Percentiles rank a stretch among this genome's conserved stretches.
Evolutionary conservation across 1,140 invertebrate species (phyloP).

Genomic region (Drosophila santomea): DNA sequence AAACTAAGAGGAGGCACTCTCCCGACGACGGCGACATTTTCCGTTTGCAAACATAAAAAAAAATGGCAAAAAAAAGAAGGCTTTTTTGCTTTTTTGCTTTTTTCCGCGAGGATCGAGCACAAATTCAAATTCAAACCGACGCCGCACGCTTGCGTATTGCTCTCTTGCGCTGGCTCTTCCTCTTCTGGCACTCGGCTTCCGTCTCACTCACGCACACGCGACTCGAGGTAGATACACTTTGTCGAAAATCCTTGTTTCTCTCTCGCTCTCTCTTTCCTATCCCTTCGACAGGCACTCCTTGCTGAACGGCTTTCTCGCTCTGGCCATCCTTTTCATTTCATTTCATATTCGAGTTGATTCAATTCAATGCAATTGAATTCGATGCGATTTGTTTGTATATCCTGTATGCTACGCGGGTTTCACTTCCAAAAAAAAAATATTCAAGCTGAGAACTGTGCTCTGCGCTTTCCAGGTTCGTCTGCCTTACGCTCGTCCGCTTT

Average conservation of each 20-base stretch:
- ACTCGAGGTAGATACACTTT: slow-evolving; percentile 22
- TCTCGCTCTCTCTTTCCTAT: not conserved
- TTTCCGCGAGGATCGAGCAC: slow-evolving; percentile 21
- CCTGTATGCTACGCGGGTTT: not conserved
- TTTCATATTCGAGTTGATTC: not conserved
- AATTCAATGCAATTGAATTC: too few species aligned
- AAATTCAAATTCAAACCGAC: slow-evolving; percentile 36
- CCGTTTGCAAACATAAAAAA: slow-evolving; percentile 31
- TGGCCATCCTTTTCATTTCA: slow-evolving; percentile 15
- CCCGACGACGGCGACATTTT: slow-evolving; percentile 63
- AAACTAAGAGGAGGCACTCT: slow-evolving; percentile 41
- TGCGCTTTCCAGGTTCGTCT: not conserved
- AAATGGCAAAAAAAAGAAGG: slow-evolving; percentile 29
- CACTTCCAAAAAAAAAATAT: slow-evolving; percentile 35
- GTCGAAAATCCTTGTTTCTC: slow-evolving; percentile 17
- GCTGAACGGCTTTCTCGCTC: slow-evolving; percentile 7
- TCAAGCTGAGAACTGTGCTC: not conserved
- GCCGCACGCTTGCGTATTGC: slow-evolving; percentile 31
- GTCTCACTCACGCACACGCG: slow-evolving; percentile 22
- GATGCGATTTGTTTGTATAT: not conserved
- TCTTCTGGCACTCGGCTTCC: slow-evolving; percentile 8
- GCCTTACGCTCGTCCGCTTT: not conserved
- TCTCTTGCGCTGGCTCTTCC: slow-evolving; percentile 25
- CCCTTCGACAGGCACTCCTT: slow-evolving; percentile 2
- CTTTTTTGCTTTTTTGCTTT: not conserved